Conservation (phyloP, 2,113 vertebrate species). For the Bagarius yarrelli region DNA sequence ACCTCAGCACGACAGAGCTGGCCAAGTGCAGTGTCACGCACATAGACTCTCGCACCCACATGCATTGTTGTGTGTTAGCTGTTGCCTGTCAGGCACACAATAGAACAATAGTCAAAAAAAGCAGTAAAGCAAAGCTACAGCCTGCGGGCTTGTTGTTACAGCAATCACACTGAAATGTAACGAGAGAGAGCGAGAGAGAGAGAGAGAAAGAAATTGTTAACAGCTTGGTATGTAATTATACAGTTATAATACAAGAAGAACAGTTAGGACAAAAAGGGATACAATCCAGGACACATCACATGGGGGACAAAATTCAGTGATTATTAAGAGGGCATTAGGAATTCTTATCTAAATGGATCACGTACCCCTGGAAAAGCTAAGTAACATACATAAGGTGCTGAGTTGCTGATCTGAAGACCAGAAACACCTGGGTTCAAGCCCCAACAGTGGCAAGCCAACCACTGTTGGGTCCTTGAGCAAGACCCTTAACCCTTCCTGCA, state of each 20-base stretch:
- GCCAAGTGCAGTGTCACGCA: conserved; percentile 5
- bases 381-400: not conserved
- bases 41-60: conserved; percentile 16
- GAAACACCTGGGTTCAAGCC: too few relatives aligned
- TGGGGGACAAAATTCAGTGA: too few relatives aligned
- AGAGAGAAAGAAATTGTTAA: conserved; percentile 4
- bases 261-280: not conserved
- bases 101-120: conserved; percentile 26
- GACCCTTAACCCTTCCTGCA: too few relatives aligned
- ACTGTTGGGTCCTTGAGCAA: too few relatives aligned
- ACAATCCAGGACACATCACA: too few relatives aligned
- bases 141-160: not conserved
- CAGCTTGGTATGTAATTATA: not conserved
- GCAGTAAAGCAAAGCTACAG: conserved; percentile 10
- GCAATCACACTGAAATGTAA: conserved; percentile 1
- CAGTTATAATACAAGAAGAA: not conserved
- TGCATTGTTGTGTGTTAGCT: conserved; percentile 13
- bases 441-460: too few relatives aligned
- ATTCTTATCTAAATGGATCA: not conserved
- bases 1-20: conserved; percentile 34
- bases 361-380: not conserved
- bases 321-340: too few relatives aligned
- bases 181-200: conserved; percentile 5
- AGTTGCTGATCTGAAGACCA: too few relatives aligned
- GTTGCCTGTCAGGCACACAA: conserved; percentile 28